Conservation (phyloP, 2,113 vertebrate species). For the Trogon surrucura region DNA sequence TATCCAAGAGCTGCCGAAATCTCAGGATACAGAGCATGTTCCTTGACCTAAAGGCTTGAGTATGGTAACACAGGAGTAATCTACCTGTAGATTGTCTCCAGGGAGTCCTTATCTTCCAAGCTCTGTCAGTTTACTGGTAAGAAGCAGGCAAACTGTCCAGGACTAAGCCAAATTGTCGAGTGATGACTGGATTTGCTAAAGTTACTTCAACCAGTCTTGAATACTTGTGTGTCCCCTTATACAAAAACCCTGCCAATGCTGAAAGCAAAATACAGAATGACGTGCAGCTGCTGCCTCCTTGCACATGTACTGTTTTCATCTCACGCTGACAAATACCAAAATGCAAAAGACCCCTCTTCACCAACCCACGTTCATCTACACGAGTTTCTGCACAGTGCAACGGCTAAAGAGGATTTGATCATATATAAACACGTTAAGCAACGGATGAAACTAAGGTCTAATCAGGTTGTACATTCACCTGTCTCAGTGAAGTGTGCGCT, state of each 20-base stretch:
- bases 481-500: background rate
- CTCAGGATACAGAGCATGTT: background rate
- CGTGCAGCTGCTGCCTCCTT: background rate
- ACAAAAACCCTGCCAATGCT: background rate
- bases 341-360: background rate
- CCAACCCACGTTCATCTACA: background rate
- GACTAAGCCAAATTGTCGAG: background rate
- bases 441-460: background rate
- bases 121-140: background rate
- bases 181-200: background rate
- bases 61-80: background rate
- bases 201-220: background rate
- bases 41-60: background rate
- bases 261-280: background rate
- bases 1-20: background rate
- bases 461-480: background rate
- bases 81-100: background rate
- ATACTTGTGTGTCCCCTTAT: background rate
- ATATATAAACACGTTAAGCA: background rate
- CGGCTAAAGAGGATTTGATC: background rate
- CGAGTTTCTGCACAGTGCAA: background rate
- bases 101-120: background rate
- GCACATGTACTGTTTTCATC: background rate
- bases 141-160: background rate
- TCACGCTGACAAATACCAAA: background rate